Evolutionary conservation across 37 sponge, comb jelly and placozoan species (phyloP).

Genomic region (Geodia barretti): DNA sequence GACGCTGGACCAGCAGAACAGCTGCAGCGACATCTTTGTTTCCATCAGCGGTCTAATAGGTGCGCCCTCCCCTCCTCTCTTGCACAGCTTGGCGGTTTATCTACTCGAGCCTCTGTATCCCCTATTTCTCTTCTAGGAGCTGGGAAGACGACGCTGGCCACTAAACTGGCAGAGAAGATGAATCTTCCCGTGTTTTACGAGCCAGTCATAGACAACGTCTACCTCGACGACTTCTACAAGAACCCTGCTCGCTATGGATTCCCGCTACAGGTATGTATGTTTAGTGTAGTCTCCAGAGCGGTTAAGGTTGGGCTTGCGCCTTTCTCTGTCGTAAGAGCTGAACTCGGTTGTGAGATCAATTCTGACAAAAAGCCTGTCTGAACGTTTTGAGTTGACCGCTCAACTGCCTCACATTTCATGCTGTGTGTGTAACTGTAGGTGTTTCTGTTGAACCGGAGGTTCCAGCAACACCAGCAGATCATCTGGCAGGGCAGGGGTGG

Average conservation of each 20-base stretch:
- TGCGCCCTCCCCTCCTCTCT: no score
- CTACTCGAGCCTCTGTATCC: no score
- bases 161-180: constrained; percentile 91
- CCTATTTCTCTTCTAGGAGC: constrained; percentile 55
- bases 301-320: background rate
- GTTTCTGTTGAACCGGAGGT: constrained; percentile 85
- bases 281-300: background rate
- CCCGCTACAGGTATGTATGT: constrained; percentile 80
- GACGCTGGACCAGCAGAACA: constrained; percentile 88
- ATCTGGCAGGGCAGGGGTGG: constrained; percentile 97
- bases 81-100: no score
- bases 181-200: constrained; percentile 89
- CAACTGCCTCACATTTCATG: background rate
- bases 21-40: constrained; percentile 89
- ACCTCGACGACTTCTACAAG: constrained; percentile 91
- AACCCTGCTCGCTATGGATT: constrained; percentile 93
- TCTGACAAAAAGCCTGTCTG: background rate
- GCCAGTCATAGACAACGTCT: constrained; percentile 93
- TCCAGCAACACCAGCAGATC: constrained; percentile 98
- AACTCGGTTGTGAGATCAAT: background rate
- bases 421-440: constrained; percentile 55
- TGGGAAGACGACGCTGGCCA: constrained; percentile 91
- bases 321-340: background rate
- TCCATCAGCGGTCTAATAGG: constrained; percentile 95
- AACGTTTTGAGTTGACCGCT: no score